Conservation (phyloP, 2,113 vertebrate species). For the Hemichromis elongatus region DNA sequence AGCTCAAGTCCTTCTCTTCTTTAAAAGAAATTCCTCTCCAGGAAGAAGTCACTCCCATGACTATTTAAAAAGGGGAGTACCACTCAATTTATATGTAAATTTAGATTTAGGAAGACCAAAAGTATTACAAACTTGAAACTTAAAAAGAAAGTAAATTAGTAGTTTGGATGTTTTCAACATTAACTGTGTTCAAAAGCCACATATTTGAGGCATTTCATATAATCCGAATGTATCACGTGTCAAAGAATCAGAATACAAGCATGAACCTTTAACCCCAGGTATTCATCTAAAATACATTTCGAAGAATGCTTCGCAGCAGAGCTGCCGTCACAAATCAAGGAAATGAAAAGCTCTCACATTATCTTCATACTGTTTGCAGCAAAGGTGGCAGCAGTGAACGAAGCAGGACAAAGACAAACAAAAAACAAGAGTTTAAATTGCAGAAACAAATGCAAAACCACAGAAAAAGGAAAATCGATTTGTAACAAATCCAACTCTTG, state of each 20-base stretch:
- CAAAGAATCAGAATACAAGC: neutral
- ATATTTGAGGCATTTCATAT: neutral
- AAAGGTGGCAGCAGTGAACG: neutral
- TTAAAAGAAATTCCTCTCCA: neutral
- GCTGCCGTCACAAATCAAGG: neutral
- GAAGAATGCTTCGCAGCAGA: neutral
- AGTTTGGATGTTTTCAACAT: neutral
- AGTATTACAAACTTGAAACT: neutral
- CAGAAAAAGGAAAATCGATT: neutral
- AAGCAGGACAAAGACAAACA: neutral
- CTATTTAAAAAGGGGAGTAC: neutral
- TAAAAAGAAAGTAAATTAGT: neutral
- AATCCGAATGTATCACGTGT: neutral
- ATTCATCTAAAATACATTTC: neutral
- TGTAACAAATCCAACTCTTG: neutral
- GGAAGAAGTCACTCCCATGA: neutral
- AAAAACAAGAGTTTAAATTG: neutral
- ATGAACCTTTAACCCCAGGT: neutral
- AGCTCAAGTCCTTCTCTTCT: neutral
- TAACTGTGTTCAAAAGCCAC: neutral
- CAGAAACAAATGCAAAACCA: neutral
- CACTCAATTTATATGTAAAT: constrained; percentile 2
- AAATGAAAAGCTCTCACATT: neutral
- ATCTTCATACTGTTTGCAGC: neutral
- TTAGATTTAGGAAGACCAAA: neutral